Evolutionary conservation across 2,888 invertebrate species (phyloP).

Genomic region (Zaprionus bogoriensis): DNA sequence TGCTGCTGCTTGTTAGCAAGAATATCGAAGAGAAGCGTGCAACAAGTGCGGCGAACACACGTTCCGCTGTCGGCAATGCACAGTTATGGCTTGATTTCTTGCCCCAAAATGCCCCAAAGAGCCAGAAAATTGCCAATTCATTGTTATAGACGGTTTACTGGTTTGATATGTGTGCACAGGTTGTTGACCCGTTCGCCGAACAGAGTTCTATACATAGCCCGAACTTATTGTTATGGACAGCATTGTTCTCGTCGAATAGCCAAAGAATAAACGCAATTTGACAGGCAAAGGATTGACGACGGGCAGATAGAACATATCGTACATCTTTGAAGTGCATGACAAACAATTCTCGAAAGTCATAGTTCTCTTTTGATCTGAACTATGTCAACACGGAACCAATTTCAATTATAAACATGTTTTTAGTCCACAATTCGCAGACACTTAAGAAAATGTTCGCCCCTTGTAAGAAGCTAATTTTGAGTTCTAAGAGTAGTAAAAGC

Average conservation of each 20-base stretch:
- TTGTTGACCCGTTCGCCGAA: constrained; percentile 29
- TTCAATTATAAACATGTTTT: not conserved
- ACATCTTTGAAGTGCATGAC: not conserved
- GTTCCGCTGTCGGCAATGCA: constrained; percentile 34
- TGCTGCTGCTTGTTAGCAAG: constrained; percentile 31
- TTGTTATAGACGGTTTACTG: constrained; percentile 44
- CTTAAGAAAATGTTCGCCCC: not conserved
- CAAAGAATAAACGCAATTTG: not conserved
- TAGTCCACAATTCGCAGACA: not conserved
- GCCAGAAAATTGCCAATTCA: constrained; percentile 61
- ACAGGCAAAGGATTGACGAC: not conserved
- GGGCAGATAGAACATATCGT: not conserved
- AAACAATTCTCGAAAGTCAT: not conserved
- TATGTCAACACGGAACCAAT: constrained; percentile 14
- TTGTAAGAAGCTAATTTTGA: too few relatives aligned
- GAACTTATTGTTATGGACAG: constrained; percentile 40
- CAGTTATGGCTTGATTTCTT: constrained; percentile 68
- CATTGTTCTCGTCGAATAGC: constrained; percentile 23
- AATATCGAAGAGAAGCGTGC: constrained; percentile 29
- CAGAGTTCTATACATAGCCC: constrained; percentile 24
- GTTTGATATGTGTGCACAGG: constrained; percentile 45
- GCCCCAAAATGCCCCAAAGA: constrained; percentile 39
- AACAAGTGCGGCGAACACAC: constrained; percentile 34
- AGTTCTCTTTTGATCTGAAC: not conserved
- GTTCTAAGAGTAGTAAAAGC: too few relatives aligned